A percentile compares a stretch with the other conserved stretches of the same genome.
phyloP scores from a whole-genome alignment of 2,113 vertebrate genomes.

The Brachyhypopomus gauderio region DNA sequence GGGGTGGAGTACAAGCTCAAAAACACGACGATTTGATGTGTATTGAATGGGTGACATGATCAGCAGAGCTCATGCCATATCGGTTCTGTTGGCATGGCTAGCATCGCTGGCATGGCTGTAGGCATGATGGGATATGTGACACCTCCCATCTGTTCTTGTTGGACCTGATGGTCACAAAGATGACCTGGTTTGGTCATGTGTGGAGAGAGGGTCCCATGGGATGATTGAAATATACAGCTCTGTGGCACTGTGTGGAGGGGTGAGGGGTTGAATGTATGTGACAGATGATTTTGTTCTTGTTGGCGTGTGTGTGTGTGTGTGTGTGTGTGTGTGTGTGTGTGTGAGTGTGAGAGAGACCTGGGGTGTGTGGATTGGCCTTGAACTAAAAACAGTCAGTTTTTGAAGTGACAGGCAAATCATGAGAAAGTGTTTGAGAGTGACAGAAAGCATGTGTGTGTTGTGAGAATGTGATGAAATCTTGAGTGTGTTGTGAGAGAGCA shows the following conservation, averaged over 20 bases:
- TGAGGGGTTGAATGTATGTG: neutral
- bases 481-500: neutral
- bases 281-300: neutral
- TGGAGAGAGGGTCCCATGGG: neutral
- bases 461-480: neutral
- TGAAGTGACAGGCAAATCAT: neutral
- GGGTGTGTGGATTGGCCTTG: neutral
- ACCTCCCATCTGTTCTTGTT: conserved; percentile 11
- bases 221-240: neutral
- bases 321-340: neutral
- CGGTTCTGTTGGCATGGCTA: neutral
- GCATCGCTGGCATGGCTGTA: neutral
- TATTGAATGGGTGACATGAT: neutral
- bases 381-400: neutral
- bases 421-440: neutral
- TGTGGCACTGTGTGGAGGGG: neutral
- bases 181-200: neutral
- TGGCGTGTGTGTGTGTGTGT: neutral
- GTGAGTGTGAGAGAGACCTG: neutral
- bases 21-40: neutral
- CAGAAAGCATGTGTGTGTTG: neutral
- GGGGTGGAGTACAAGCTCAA: no score
- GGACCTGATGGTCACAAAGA: neutral
- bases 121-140: neutral
- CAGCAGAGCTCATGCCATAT: neutral